Evolutionary conservation across 2,797 vertebrate species (phyloP).

Genomic region (Thaleichthys pacificus): DNA sequence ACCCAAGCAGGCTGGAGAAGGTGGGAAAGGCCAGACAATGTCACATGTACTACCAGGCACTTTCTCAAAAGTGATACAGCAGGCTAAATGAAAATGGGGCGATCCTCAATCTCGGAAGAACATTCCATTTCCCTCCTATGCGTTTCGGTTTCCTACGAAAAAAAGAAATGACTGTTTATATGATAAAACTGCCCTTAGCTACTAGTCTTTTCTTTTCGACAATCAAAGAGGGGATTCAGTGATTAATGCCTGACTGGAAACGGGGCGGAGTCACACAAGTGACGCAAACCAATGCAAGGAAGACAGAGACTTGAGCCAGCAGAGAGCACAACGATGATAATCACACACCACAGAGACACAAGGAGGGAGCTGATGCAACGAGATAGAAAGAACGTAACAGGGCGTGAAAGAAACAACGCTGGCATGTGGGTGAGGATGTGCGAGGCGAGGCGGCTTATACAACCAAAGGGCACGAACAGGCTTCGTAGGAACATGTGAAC

Average conservation of each 20-base stretch:
- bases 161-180: neutral
- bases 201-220: neutral
- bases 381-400: slow-evolving; percentile 58
- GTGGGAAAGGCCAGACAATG: slow-evolving; percentile 64
- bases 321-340: slow-evolving; percentile 50
- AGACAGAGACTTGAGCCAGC: slow-evolving; percentile 44
- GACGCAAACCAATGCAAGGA: slow-evolving; percentile 71
- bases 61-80: slow-evolving; percentile 9
- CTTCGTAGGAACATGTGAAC: neutral
- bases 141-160: neutral
- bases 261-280: slow-evolving; percentile 18
- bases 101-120: neutral
- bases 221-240: slow-evolving; percentile 11
- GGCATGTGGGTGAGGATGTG: slow-evolving; percentile 32
- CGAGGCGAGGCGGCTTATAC: neutral
- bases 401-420: slow-evolving; percentile 29
- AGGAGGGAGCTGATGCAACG: slow-evolving; percentile 68
- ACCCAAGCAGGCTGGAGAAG: slow-evolving; percentile 69
- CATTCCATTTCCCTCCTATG: neutral
- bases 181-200: neutral
- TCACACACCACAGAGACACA: slow-evolving; percentile 43
- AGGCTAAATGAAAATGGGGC: slow-evolving; percentile 3
- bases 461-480: neutral
- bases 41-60: slow-evolving; percentile 48
- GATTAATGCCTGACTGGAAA: slow-evolving; percentile 23